Base-by-base conservation (phyloP, 2,888 invertebrate genomes). In the Drosophila eohydei region DNA sequence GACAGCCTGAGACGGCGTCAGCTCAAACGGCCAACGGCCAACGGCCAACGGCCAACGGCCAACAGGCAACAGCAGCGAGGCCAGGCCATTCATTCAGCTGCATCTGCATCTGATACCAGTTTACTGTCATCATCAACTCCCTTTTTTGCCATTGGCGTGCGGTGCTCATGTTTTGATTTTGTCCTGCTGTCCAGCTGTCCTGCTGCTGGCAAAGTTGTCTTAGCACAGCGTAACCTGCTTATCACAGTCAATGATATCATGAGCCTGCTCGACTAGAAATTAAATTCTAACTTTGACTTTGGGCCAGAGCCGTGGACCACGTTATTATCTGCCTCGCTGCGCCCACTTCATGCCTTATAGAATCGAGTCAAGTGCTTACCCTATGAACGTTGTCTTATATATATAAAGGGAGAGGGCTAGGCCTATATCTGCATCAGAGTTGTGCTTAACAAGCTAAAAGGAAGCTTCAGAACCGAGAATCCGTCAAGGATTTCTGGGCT, bases 101-200 rank as follows among this genome's bases (percentile, higher is more conserved):
- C 54, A 62, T 63, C 60, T 57, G 62, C 54, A 46, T 38, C 67
- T 40, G 67, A 57, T 51, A 32, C 46, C 63, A 61, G n/a, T 16
- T 34, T 40, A 61, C 50, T 50, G 59, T 36, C 58, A 21, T 40
- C 43, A n/a, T 14, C 63, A 32, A 5, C 41, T 28, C 26, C 32
- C 14, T 26, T 6, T 26, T 14, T 21, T 28, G 40, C 36, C 48
- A 61, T 41, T 54, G 51, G 56, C 61, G 38, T 72, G 71, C 68
- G 70, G 66, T 21, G 21, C 74, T 74, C 80, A 74, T 83, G 86
- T 78, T 88, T 82, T 85, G 80, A 88, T 88, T 74, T 82, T 65
- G 57, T 79, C 64, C 63, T 21, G 55, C 63, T 64, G 64, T 26
- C 36, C 36, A 30, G 61, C 57, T 59, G 71, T 68, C 68, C 21